phyloP scores from a whole-genome alignment of 2,113 vertebrate genomes.

The Seriola dumerili region DNA sequence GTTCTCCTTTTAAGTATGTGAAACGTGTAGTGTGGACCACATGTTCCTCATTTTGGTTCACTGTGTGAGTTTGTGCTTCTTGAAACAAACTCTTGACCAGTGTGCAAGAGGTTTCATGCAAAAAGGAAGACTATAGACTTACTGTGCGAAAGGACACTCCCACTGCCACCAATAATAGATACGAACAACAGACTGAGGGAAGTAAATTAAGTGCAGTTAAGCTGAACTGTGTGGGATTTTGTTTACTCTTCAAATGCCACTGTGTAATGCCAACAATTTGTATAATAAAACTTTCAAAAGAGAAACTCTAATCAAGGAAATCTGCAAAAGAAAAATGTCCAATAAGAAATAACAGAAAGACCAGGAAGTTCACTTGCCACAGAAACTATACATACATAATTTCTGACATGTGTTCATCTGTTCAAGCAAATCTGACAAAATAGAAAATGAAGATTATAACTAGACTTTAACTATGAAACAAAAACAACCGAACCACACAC shows the following conservation, averaged over 20 bases:
- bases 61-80: slow-evolving; percentile 30
- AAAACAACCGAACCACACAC: background rate
- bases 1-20: slow-evolving; percentile 50
- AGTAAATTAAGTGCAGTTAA: background rate
- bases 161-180: background rate
- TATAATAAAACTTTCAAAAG: background rate
- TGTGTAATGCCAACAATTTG: background rate
- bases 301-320: background rate
- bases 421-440: background rate
- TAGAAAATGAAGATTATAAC: background rate
- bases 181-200: background rate
- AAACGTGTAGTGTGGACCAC: slow-evolving; percentile 22
- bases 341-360: background rate
- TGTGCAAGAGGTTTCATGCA: slow-evolving; percentile 18
- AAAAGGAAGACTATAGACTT: background rate
- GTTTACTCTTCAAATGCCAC: background rate
- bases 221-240: background rate
- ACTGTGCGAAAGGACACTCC: background rate
- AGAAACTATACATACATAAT: background rate
- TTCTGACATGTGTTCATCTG: background rate
- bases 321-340: background rate
- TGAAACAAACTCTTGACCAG: slow-evolving; percentile 16
- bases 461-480: background rate
- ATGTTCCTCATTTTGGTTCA: slow-evolving; percentile 61
- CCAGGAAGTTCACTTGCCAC: background rate